Evolutionary conservation across 2,888 invertebrate species (phyloP), one percentile per base, ranked within the genome.

Genomic region (Stenichneumon culpator): DNA sequence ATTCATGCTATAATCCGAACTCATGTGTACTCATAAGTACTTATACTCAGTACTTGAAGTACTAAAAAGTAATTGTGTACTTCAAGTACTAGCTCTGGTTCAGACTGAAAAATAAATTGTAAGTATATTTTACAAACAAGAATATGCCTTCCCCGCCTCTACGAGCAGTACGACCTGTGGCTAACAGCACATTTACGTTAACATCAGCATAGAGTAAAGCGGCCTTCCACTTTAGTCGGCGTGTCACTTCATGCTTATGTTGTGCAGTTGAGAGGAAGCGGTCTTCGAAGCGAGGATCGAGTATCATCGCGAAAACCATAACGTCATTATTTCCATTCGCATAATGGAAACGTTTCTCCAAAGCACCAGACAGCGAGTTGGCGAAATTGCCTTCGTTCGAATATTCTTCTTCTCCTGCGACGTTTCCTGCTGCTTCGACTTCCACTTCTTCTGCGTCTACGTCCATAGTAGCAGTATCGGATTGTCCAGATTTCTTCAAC

Each of bases 261-360:
- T 68, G 11, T 28, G 25, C 25, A 11, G 11, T 16, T 47, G 4
- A 14, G 14, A 69, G 25, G 7, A 52, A 69, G n/a, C 50, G 50
- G 7, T 69, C 69, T 7, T 69, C 52, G n/a, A 52, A 69, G 28
- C 69, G 69, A 7, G 69, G 69, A 16, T 69, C 52, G 50, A 69
- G 69, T 9, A 69, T 69, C 69, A 69, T 69, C n/a, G 69, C 50
- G n/a, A 69, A 69, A 7, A 11, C 50, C 6, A 69, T 32, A 50
- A 52, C 6, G 28, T 69, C 50, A 50, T 69, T 69, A 25, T n/a
- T 9, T 25, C 36, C 47, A 9, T 47, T 22, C 3, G n/a, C 68
- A 7, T 47, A 25, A 3, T 22, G 9, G 16, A 47, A 68, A 25
- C 68, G 68, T n/a, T 28, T 22, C 19, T 68, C 14, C 25, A 68